Conservation (phyloP, 35 echinoderm and acorn worm genomes). For the Strongylocentrotus purpuratus region DNA sequence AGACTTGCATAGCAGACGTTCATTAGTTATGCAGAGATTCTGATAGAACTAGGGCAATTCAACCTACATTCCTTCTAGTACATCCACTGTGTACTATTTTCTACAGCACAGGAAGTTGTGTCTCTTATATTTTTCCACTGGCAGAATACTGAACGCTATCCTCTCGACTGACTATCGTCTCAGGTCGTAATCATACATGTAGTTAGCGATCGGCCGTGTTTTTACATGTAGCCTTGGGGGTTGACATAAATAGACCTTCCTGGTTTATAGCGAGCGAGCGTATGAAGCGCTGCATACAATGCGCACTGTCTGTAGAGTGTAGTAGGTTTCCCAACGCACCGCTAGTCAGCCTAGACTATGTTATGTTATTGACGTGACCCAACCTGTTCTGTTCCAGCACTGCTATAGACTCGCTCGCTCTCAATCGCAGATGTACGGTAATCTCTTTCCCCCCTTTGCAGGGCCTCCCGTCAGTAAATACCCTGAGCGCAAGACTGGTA, state of each 20-base stretch:
- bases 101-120: not conserved
- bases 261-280: not conserved
- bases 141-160: not conserved
- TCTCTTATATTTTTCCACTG: not conserved
- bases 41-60: not conserved
- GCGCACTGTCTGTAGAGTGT: not conserved
- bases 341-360: conserved; percentile 12
- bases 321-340: not conserved
- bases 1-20: not conserved
- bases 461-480: conserved; percentile 29
- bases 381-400: not conserved
- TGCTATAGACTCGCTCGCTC: not conserved
- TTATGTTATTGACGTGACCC: not conserved
- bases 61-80: not conserved
- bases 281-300: not conserved
- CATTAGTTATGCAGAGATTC: conserved; percentile 11
- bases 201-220: conserved; percentile 6
- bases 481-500: not conserved
- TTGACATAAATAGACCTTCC: conserved; percentile 42
- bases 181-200: not conserved
- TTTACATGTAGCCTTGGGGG: conserved; percentile 36
- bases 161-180: not conserved
- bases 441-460: not conserved
- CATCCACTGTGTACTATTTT: not conserved
- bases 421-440: not conserved